Percentiles rank a stretch among this genome's conserved stretches.
Conservation (phyloP, 2,113 vertebrate species). For the Cryptomyrus ogoouensis region DNA sequence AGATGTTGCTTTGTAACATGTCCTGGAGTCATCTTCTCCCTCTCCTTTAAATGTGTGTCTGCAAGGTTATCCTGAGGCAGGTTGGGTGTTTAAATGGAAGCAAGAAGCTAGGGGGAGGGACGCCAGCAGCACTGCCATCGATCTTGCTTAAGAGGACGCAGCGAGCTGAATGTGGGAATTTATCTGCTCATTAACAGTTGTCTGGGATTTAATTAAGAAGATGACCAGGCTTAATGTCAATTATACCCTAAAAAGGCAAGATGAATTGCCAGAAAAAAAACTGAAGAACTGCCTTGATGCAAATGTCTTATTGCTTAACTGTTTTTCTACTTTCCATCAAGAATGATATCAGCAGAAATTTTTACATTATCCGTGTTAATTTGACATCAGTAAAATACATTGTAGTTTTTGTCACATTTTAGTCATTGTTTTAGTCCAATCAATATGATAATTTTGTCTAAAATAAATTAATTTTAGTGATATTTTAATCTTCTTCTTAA, state of each 20-base stretch:
- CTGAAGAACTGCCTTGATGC: neutral
- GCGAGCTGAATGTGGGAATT: conserved; percentile 58
- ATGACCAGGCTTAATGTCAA: conserved; percentile 52
- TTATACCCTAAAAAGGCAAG: conserved; percentile 47
- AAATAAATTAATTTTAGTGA: neutral
- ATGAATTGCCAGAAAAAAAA: neutral
- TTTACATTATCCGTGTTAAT: neutral
- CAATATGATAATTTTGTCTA: neutral
- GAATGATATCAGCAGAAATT: neutral
- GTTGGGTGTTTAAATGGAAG: conserved; percentile 45
- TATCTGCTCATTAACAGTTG: conserved; percentile 54
- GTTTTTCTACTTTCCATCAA: neutral
- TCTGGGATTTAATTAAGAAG: conserved; percentile 59
- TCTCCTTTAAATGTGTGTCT: conserved; percentile 57
- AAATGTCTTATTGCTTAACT: neutral
- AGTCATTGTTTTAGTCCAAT: neutral
- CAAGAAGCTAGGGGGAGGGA: conserved; percentile 28
- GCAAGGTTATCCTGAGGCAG: conserved; percentile 61
- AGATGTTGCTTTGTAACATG: neutral
- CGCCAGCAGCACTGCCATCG: conserved; percentile 47
- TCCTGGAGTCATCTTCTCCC: neutral
- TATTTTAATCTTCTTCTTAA: neutral
- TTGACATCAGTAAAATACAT: neutral
- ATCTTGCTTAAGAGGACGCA: conserved; percentile 57
- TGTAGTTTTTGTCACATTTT: neutral